Percentiles rank a stretch among this genome's conserved stretches.
phyloP scores from a whole-genome alignment of 2,113 vertebrate genomes.

The Spheniscus mendiculus region DNA sequence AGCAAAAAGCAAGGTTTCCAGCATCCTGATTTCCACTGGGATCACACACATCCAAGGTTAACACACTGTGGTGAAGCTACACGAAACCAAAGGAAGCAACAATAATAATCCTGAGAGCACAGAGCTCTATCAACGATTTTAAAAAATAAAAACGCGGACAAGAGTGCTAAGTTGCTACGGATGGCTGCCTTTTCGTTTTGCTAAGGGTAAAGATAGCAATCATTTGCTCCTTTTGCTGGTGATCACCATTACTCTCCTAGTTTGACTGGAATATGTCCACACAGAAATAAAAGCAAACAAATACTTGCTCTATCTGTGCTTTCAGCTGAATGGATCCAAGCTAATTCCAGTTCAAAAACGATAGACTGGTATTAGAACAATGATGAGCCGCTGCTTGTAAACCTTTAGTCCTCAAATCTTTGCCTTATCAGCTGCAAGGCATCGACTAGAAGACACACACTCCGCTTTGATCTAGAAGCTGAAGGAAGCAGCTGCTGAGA shows the following conservation, averaged over 20 bases:
- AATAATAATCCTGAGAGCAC: background rate
- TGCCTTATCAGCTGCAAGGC: background rate
- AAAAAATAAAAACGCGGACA: background rate
- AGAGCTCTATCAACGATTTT: rapidly evolving
- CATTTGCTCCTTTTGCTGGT: background rate
- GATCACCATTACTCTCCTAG: background rate
- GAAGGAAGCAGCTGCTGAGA: background rate
- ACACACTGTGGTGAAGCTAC: background rate
- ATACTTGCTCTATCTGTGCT: background rate
- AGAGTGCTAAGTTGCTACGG: background rate
- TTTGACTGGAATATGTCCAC: background rate
- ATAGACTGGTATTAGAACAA: background rate
- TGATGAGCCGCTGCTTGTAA: background rate
- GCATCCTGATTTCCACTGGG: background rate
- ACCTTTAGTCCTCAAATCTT: background rate
- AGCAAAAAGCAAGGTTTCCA: background rate
- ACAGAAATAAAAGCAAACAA: background rate
- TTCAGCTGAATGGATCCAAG: background rate
- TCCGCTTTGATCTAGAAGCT: background rate
- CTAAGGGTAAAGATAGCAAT: background rate
- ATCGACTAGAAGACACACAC: background rate
- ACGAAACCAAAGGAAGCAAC: background rate
- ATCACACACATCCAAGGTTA: background rate
- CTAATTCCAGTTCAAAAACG: background rate
- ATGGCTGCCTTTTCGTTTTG: background rate